Evolutionary conservation across 2,113 vertebrate species (phyloP).

Genomic region (Odocoileus hemionus): DNA sequence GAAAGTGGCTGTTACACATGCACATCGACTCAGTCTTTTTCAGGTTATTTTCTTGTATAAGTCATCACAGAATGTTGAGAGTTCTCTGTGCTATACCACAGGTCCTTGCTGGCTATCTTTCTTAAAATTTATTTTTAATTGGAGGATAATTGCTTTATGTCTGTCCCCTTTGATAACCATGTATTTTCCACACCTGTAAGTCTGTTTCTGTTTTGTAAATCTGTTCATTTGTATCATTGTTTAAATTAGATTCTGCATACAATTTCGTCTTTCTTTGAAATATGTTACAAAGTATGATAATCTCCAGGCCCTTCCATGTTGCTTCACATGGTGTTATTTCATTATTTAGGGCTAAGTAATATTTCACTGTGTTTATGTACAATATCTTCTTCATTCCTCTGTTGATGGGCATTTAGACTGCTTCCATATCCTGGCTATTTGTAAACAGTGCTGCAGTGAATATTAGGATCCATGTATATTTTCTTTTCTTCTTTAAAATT

Average conservation of each 20-base stretch:
- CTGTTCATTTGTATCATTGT: background rate
- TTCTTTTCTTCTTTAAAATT: background rate
- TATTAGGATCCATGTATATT: background rate
- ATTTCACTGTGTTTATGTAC: background rate
- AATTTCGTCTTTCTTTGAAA: background rate
- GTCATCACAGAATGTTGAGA: background rate
- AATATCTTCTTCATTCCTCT: background rate
- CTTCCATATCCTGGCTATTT: background rate
- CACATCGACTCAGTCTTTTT: background rate
- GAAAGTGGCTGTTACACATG: background rate
- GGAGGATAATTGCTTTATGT: background rate
- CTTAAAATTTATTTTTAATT: background rate
- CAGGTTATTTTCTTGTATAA: background rate
- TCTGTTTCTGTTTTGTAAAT: background rate
- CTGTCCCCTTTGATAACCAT: background rate
- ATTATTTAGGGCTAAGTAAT: background rate
- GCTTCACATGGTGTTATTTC: background rate
- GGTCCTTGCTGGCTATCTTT: too few species aligned
- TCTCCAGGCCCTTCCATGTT: background rate
- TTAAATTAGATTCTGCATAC: background rate
- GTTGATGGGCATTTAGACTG: background rate
- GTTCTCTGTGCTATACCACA: background rate
- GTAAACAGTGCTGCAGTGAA: background rate
- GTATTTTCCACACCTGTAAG: background rate
- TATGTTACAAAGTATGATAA: background rate